Evolutionary conservation across 2,888 invertebrate species (phyloP).

Genomic region (Melitaea athalia): DNA sequence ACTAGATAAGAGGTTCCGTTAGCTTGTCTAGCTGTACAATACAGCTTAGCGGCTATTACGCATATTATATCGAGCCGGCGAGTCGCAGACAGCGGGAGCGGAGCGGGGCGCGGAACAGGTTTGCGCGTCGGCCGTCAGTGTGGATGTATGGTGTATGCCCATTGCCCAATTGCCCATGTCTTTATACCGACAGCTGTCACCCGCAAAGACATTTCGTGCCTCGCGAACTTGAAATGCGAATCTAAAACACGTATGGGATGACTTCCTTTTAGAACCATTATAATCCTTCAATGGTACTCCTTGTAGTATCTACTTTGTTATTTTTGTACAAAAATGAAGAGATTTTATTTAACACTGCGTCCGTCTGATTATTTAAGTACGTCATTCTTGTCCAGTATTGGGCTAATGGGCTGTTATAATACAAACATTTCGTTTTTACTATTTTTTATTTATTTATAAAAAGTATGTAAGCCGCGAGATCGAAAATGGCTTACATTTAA

Average conservation of each 20-base stretch:
- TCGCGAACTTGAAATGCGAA: slow-evolving; percentile 16
- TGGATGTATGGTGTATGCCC: slow-evolving; percentile 41
- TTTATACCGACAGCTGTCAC: slow-evolving; percentile 56
- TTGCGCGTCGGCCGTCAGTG: slow-evolving; percentile 51
- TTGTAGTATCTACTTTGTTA: neutral
- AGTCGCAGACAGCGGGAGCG: slow-evolving; percentile 45
- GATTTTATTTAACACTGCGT: neutral
- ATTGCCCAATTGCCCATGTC: slow-evolving; percentile 45
- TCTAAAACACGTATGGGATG: slow-evolving; percentile 11
- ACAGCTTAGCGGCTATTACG: slow-evolving; percentile 65
- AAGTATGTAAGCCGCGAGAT: neutral
- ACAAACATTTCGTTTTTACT: no score
- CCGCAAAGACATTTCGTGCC: slow-evolving; percentile 33
- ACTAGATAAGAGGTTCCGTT: slow-evolving; percentile 76
- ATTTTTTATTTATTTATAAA: neutral
- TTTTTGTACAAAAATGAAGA: neutral
- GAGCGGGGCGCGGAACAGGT: slow-evolving; percentile 65
- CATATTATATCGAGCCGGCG: slow-evolving; percentile 43
- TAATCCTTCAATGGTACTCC: neutral
- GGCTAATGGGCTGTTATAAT: no score
- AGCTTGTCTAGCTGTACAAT: slow-evolving; percentile 73
- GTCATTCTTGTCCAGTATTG: no score
- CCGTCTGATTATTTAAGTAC: no score
- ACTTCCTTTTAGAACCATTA: neutral
- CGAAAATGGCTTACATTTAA: neutral